phyloP scores from a whole-genome alignment of 1,140 invertebrate genomes.

The Bombus fervidus region DNA sequence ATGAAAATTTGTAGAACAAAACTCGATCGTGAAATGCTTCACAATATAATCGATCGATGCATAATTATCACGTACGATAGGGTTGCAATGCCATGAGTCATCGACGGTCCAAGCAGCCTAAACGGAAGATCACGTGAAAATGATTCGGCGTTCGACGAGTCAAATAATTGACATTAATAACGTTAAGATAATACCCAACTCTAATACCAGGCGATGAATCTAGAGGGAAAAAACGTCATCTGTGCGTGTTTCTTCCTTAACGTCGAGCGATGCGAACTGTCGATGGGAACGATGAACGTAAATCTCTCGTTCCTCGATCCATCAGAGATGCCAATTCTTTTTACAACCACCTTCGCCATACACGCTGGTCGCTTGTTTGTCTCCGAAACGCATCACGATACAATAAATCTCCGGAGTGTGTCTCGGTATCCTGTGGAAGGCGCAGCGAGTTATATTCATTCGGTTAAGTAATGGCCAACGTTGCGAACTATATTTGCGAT shows the following conservation, averaged over 20 bases:
- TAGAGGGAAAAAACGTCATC: not conserved
- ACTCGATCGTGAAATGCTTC: no score
- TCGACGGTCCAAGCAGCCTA: no score
- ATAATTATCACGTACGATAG: no score
- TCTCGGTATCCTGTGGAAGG: not conserved
- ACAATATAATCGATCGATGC: no score
- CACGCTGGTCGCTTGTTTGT: slow-evolving; percentile 8
- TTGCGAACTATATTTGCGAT: slow-evolving; percentile 35
- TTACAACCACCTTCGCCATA: not conserved
- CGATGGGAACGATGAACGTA: not conserved
- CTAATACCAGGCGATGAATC: not conserved
- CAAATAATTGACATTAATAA: no score
- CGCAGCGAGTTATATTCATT: slow-evolving; percentile 28
- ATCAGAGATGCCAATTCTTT: slow-evolving; percentile 12
- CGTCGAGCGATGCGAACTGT: no score
- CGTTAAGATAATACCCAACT: not conserved
- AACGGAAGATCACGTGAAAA: no score
- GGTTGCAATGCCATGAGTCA: no score
- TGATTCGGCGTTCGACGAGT: no score
- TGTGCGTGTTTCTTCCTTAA: not conserved
- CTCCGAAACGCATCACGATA: not conserved
- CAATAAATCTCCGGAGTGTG: slow-evolving; percentile 12
- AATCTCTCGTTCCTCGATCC: slow-evolving; percentile 1
- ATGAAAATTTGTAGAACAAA: no score
- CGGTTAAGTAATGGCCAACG: slow-evolving; percentile 39